Evolutionary conservation across 2,797 vertebrate genomes (phyloP), one percentile per base, ranked within the genome.

Genomic region (Xiphorhynchus erythropygius): DNA sequence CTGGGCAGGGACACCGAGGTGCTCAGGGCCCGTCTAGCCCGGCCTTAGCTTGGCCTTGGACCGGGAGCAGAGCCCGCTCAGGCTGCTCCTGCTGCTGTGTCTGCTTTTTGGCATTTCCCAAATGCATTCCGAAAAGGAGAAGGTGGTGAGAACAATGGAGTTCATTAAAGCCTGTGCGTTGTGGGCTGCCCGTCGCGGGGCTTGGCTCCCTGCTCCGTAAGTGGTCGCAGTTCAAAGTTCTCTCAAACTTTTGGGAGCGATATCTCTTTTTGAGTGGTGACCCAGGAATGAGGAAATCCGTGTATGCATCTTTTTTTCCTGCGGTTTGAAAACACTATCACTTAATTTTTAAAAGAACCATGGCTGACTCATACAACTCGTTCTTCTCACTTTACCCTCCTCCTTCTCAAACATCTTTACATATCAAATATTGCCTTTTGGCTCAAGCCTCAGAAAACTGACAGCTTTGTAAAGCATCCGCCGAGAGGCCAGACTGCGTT

Each of bases 381-480:
- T 87, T 90, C 89, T 93, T 93, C 81, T 95, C 81, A 50, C 90
- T 94, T 87, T 69, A 84, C 86, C 91, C 88, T 94, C 91, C 94
- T 96, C 94, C 95, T 92, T 82, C 83, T 95, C 84, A 84, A 96
- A 92, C 91, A 95, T 97, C 95, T 96, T 93, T 86, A 90, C 93
- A 84, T 93, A 93, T 95, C 84, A 92, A 95, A 92, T 95, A 94
- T 84, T 95, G 89, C 81, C 81, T 96, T 94, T 95, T 96, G 95
- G 91, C 93, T 96, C 95, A 76, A 91, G 92, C 82, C 70, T 95
- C 89, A 32, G 71, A 77, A 87, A 96, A 49, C 71, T 95, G 94
- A 97, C 96, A 97, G 92, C 93, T 96, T 95, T 89, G 91, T 90
- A 92, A 92, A 87, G 86, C 84, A 87, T 95, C 73, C 82, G 42